Conservation (phyloP, 1,140 invertebrate genomes). For the Melitaea cinxia region DNA sequence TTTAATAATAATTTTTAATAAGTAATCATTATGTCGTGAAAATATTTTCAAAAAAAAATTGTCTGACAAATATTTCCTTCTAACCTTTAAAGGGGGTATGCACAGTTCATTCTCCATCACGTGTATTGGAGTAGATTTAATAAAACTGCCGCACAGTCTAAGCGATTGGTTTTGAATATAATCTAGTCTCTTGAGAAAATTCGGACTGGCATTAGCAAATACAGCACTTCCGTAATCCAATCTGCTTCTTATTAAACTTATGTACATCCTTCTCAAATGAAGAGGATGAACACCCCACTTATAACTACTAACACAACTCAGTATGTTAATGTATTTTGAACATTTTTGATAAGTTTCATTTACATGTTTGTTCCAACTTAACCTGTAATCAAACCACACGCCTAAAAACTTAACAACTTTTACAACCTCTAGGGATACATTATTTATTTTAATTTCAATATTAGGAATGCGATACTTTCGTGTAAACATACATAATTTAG, state of each 20-base stretch:
- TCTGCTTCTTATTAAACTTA: slow-evolving; percentile 28
- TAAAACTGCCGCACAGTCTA: too few species aligned
- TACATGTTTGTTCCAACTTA: not conserved
- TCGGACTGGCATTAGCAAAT: slow-evolving; percentile 21
- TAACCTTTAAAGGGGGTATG: too few species aligned
- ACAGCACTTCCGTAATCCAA: slow-evolving; percentile 34
- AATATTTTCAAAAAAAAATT: too few species aligned
- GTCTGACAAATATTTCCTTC: too few species aligned
- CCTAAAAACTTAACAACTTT: not conserved
- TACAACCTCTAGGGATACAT: not conserved
- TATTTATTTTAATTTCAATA: not conserved
- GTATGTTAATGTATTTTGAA: slow-evolving; percentile 24
- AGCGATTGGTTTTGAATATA: too few species aligned
- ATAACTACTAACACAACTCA: slow-evolving; percentile 26
- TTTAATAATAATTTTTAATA: too few species aligned
- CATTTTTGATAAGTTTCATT: not conserved
- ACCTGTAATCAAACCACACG: not conserved
- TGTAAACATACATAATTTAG: not conserved
- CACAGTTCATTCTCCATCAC: too few species aligned
- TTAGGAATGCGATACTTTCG: not conserved
- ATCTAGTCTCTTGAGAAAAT: too few species aligned
- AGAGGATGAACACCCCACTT: slow-evolving; percentile 32
- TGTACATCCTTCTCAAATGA: slow-evolving; percentile 19
- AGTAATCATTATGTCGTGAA: too few species aligned
- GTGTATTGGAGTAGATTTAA: too few species aligned